Conservation (phyloP, 2,797 vertebrate species). For the Falco naumanni region DNA sequence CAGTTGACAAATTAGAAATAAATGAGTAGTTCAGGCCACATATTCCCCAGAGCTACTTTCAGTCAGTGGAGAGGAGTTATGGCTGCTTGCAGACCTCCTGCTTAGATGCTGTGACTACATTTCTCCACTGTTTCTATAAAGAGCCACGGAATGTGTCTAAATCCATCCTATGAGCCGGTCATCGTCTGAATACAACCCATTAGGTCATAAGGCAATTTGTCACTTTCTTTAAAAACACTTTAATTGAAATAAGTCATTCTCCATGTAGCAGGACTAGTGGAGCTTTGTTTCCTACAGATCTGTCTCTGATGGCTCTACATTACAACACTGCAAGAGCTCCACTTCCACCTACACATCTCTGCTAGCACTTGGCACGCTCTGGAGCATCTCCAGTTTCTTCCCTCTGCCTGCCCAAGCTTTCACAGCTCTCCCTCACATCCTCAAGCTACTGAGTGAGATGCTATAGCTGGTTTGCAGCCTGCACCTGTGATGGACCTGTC, state of each 20-base stretch:
- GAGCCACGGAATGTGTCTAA: neutral
- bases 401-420: neutral
- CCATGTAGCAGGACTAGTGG: neutral
- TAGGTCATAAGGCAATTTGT: conserved; percentile 7
- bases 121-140: conserved; percentile 10
- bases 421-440: neutral
- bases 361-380: neutral
- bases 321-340: neutral
- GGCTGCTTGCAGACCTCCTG: conserved; percentile 15
- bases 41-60: neutral
- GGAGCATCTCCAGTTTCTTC: neutral
- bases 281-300: neutral
- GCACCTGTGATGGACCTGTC: neutral
- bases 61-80: neutral
- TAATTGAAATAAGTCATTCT: neutral
- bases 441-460: neutral
- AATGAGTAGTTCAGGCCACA: neutral
- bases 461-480: neutral
- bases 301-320: neutral
- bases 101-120: conserved; percentile 4
- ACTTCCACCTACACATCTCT: neutral
- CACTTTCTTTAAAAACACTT: neutral
- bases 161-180: neutral
- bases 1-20: neutral
- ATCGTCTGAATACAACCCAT: neutral